Evolutionary conservation across 2,888 invertebrate species (phyloP), one percentile per base, ranked within the genome.

Genomic region (Amblyteles armatorius): DNA sequence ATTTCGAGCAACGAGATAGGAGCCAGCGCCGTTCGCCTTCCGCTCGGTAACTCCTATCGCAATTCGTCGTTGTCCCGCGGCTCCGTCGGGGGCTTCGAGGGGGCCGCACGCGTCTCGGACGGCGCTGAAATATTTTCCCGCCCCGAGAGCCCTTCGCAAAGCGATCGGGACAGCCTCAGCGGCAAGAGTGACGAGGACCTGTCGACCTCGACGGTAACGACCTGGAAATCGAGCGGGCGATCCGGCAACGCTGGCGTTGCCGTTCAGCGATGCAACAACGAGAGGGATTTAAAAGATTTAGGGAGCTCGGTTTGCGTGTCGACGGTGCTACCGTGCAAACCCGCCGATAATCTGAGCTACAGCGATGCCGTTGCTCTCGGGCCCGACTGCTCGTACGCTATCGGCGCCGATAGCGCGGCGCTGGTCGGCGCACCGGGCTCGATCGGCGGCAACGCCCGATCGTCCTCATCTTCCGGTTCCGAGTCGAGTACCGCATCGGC

Each of bases 351-450:
- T 68, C 44, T 60, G 16, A 26, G 3, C 1, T 81, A 77, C 63
- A 68, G 36, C 80, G 84, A 81, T 3, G 67, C 44, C 0, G 48
- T 60, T 3, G 11, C 76, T 4, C n/a, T 33, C 19, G 50, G 22
- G 4, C n/a, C 60, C 0, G 71, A 80, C 60, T 73, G 77, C 26
- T 72, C 84, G 11, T 77, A 67, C 52, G 48, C 3, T 3, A 52
- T 76, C 50, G 81, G 74, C 77, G 60, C 72, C 87, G 89, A 85
- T 88, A 86, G 79, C 87, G 89, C 85, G 87, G 89, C 87, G 78
- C 85, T 86, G 79, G 87, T 89, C 74, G 82, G 86, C 73, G 87
- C 88, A 68, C 78, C 86, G 26, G 77, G 76, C 33, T 74, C 78
- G 36, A 74, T 52, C 71, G 79, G 68, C 76, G 44, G 68, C 76